phyloP scores from a whole-genome alignment of 2,797 vertebrate species.

The Holocentrus rufus region DNA sequence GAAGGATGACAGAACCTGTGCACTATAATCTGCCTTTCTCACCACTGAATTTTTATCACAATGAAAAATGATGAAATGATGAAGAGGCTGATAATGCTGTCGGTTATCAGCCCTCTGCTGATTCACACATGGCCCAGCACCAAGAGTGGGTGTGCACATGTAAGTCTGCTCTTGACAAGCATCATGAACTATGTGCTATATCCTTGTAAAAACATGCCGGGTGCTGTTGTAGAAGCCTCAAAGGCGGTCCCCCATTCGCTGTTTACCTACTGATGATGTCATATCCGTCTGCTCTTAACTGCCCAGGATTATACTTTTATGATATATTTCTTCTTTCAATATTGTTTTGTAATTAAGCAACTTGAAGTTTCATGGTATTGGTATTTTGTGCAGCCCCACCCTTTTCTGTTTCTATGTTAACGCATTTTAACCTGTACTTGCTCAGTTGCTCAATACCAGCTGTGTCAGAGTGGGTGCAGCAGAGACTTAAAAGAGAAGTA shows the following conservation, averaged over 20 bases:
- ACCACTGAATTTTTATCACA: slow-evolving; percentile 22
- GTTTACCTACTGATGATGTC: background rate
- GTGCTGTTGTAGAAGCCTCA: too few species aligned
- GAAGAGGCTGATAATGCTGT: slow-evolving; percentile 43
- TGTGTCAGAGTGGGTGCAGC: slow-evolving; percentile 59
- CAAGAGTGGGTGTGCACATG: background rate
- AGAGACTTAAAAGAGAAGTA: slow-evolving; percentile 33
- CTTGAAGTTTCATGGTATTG: slow-evolving; percentile 11
- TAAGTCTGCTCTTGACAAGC: too few species aligned
- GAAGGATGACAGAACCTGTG: slow-evolving; percentile 29
- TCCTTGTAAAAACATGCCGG: slow-evolving; percentile 1
- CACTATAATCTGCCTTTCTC: slow-evolving; percentile 29
- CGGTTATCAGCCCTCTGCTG: slow-evolving; percentile 44
- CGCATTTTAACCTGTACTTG: slow-evolving; percentile 36
- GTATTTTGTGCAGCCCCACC: slow-evolving; percentile 33
- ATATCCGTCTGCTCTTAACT: background rate
- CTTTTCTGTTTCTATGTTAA: slow-evolving; percentile 17
- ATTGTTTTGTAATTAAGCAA: slow-evolving; percentile 30
- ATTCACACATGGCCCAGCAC: slow-evolving; percentile 9
- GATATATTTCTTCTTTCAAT: background rate
- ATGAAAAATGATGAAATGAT: slow-evolving; percentile 48
- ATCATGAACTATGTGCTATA: background rate
- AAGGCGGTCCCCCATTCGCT: too few species aligned
- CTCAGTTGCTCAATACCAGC: slow-evolving; percentile 62
- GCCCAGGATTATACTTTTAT: background rate